Conservation (phyloP, 2,113 vertebrate species). For the Ia io region DNA sequence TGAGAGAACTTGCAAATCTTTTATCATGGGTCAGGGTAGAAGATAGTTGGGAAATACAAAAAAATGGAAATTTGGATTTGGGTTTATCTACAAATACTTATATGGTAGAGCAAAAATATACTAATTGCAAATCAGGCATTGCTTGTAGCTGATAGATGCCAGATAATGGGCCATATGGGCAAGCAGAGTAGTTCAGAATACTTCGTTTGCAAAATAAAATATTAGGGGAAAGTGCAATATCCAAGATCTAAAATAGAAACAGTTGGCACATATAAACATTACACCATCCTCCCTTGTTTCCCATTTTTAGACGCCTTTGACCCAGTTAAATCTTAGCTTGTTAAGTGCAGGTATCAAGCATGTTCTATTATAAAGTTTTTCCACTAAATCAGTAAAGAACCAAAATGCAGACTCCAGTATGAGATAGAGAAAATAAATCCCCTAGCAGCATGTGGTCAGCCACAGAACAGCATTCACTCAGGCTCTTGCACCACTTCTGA, state of each 20-base stretch:
- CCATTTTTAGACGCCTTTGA: conserved; percentile 37
- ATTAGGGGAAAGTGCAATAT: conserved; percentile 22
- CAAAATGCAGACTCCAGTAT: not conserved
- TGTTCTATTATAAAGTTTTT: not conserved
- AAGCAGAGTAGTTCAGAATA: not conserved
- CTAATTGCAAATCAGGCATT: not conserved
- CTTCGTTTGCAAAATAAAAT: conserved; percentile 19
- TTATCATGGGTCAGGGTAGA: not conserved
- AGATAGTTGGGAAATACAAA: not conserved
- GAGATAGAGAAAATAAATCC: not conserved
- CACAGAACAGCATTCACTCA: not conserved
- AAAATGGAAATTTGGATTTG: not conserved
- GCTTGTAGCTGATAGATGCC: not conserved
- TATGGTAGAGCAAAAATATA: not conserved
- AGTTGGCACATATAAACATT: conserved; percentile 2
- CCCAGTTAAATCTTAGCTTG: conserved; percentile 46
- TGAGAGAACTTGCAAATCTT: not conserved
- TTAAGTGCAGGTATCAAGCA: not conserved
- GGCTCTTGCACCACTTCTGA: not conserved
- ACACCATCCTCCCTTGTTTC: not conserved
- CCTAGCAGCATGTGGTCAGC: no score
- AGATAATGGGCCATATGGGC: not conserved
- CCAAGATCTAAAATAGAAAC: conserved; percentile 17
- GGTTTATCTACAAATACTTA: not conserved
- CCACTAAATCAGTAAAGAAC: not conserved